A percentile compares a stretch with the other conserved stretches of the same genome.
phyloP scores from a whole-genome alignment of 2,888 invertebrate species.

The Chrysodeixis includens region DNA sequence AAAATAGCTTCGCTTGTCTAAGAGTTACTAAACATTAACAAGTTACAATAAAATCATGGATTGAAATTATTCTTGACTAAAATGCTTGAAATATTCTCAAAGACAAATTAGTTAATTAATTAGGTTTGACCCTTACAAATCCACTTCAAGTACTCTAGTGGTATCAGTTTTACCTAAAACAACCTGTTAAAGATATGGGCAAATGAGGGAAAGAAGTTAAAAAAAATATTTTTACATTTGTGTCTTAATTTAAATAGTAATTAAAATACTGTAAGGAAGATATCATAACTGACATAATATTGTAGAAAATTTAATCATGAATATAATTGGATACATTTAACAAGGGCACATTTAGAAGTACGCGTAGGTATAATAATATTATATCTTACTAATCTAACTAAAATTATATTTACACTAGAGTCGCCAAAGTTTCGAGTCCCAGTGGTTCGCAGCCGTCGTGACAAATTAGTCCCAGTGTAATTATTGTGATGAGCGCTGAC shows the following conservation, averaged over 20 bases:
- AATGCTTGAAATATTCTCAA: no score
- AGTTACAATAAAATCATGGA: not conserved
- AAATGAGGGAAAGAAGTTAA: no score
- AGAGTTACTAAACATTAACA: not conserved
- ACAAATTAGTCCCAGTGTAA: slow-evolving; percentile 7
- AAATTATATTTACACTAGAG: slow-evolving; percentile 6
- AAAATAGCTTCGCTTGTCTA: not conserved
- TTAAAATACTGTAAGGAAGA: not conserved
- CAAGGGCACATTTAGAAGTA: not conserved
- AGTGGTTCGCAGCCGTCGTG: not conserved
- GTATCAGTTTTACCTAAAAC: no score
- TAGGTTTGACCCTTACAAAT: no score
- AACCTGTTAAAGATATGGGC: no score
- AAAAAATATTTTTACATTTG: no score
- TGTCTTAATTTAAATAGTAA: no score
- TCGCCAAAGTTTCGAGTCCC: not conserved
- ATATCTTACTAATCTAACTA: not conserved
- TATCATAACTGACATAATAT: not conserved
- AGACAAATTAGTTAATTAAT: no score
- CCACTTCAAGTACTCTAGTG: no score
- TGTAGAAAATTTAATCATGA: slow-evolving; percentile 1
- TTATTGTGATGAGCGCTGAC: slow-evolving; percentile 7
- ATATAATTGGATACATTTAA: not conserved
- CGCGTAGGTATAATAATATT: not conserved
- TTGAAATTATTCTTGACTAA: not conserved